Conservation (phyloP, 2,888 invertebrate genomes). For the Ichneumoninae sp. region DNA sequence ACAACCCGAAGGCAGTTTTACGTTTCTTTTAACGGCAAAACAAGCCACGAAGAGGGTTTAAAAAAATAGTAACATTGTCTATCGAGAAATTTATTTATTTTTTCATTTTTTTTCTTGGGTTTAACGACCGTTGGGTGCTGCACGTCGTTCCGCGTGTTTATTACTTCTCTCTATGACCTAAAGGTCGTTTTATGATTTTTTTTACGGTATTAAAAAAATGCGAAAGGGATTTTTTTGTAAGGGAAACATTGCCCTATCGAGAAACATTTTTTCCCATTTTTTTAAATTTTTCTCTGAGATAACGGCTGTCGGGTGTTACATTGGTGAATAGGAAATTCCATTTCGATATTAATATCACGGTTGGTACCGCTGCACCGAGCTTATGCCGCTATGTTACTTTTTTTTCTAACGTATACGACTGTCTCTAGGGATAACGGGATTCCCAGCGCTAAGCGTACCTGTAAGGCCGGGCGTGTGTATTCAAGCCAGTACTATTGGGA, state of each 20-base stretch:
- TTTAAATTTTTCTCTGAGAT: neutral
- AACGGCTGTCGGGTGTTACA: conserved; percentile 21
- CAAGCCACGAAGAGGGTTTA: neutral
- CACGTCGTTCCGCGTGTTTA: too few relatives aligned
- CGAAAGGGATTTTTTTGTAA: neutral
- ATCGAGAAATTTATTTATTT: too few relatives aligned
- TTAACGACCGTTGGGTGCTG: too few relatives aligned
- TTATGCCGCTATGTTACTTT: conserved; percentile 21
- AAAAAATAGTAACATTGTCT: neutral
- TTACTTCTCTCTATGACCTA: too few relatives aligned
- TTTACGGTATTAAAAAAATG: neutral
- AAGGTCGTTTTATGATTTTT: too few relatives aligned
- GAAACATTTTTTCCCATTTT: neutral
- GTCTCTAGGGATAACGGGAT: conserved; percentile 20
- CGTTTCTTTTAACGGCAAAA: neutral
- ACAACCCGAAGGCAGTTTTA: neutral
- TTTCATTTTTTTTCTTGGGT: too few relatives aligned
- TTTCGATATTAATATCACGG: conserved; percentile 42
- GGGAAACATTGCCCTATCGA: neutral
- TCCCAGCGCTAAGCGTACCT: neutral
- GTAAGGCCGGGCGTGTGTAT: conserved; percentile 5
- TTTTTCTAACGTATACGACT: neutral
- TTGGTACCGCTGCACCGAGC: conserved; percentile 1
- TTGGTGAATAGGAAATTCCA: conserved; percentile 22
- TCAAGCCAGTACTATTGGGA: conserved; percentile 1